Percentiles rank a stretch among this genome's conserved stretches.
phyloP scores from a whole-genome alignment of 2,113 vertebrate genomes.

The Paramisgurnus dabryanus region DNA sequence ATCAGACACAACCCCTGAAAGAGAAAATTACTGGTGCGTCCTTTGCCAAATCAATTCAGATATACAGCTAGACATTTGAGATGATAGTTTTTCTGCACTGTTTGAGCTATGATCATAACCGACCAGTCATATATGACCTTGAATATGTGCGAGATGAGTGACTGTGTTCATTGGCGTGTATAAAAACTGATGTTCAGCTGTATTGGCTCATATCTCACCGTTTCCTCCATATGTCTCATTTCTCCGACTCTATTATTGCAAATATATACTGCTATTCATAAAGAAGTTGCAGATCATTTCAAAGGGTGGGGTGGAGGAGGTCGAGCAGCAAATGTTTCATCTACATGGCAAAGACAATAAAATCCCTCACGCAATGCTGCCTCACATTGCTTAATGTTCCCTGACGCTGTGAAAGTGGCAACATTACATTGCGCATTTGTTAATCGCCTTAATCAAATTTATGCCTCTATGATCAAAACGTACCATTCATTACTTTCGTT shows the following conservation, averaged over 20 bases:
- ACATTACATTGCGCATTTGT: slow-evolving; percentile 39
- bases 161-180: neutral
- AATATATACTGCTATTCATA: slow-evolving; percentile 31
- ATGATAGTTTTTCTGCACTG: neutral
- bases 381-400: slow-evolving; percentile 46
- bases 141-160: neutral
- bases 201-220: neutral
- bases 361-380: slow-evolving; percentile 16
- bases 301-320: slow-evolving; percentile 2
- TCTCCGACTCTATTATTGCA: slow-evolving; percentile 21
- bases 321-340: slow-evolving; percentile 34
- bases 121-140: neutral
- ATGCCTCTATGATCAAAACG: slow-evolving; percentile 27
- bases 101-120: neutral
- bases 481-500: slow-evolving; percentile 14
- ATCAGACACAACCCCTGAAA: no score
- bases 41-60: neutral
- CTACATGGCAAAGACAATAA: slow-evolving; percentile 45
- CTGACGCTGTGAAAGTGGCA: slow-evolving; percentile 25
- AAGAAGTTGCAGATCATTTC: slow-evolving; percentile 8
- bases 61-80: neutral
- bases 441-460: slow-evolving; percentile 50
- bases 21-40: neutral
- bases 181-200: slow-evolving; percentile 1
- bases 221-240: neutral